A percentile compares a stretch with the other conserved stretches of the same genome.
phyloP scores from a whole-genome alignment of 1,140 invertebrate species.

The Drosophila sp. region DNA sequence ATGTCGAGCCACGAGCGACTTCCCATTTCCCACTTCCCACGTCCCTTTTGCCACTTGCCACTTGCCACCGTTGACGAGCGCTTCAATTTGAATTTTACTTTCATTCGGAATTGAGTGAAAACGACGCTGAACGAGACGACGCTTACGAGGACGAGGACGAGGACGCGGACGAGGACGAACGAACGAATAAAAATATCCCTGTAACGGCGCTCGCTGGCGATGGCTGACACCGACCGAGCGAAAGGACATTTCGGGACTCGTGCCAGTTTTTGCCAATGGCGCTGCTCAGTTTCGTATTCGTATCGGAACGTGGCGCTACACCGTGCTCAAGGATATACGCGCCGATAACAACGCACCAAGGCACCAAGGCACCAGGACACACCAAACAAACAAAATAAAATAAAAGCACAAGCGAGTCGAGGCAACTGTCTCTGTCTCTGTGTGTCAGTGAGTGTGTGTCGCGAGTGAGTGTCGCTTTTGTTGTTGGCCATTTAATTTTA shows the following conservation, averaged over 20 bases:
- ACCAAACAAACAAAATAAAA: conserved; percentile 12
- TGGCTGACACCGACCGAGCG: conserved; percentile 44
- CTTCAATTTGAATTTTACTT: conserved; percentile 66
- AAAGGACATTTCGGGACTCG: conserved; percentile 71
- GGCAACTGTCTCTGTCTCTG: conserved; percentile 25
- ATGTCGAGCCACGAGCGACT: conserved; percentile 46
- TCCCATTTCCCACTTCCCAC: too few species aligned
- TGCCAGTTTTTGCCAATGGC: conserved; percentile 69
- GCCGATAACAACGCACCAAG: conserved; percentile 44
- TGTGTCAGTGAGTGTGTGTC: conserved; percentile 32
- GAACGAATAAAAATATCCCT: conserved; percentile 39
- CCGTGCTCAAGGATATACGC: conserved; percentile 82
- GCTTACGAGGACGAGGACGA: conserved; percentile 1
- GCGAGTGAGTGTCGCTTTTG: conserved; percentile 33
- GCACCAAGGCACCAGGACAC: conserved; percentile 33
- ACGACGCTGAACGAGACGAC: conserved; percentile 39
- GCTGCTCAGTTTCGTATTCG: conserved; percentile 84
- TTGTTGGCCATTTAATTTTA: conserved; percentile 68
- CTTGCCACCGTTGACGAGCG: conserved; percentile 8
- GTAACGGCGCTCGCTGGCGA: neutral
- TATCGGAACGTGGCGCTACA: conserved; percentile 84
- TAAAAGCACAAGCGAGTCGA: conserved; percentile 35
- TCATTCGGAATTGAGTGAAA: conserved; percentile 80
- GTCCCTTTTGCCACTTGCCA: too few species aligned
- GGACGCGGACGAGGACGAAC: neutral